phyloP scores from a whole-genome alignment of 2,113 vertebrate genomes.

The Hystrix brachyura region DNA sequence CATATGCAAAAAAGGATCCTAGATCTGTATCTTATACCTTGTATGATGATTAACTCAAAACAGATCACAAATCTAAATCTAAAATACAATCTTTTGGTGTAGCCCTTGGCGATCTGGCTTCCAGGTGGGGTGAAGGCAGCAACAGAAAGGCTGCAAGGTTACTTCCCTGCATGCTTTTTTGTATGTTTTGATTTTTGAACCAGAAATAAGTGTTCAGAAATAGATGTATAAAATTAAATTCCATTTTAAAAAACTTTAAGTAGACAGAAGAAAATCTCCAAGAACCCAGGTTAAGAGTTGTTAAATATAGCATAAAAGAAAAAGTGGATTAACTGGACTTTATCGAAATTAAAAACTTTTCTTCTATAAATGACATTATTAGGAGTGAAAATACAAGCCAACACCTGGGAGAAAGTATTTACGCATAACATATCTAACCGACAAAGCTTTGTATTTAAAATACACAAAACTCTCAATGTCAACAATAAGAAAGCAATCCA shows the following conservation, averaged over 20 bases:
- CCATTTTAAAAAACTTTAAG: background rate
- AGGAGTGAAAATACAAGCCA: slow-evolving; percentile 21
- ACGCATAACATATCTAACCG: background rate
- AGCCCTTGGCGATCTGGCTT: background rate
- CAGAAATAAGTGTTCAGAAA: slow-evolving; percentile 57
- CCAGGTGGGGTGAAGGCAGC: background rate
- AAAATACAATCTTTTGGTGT: background rate
- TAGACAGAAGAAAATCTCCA: slow-evolving; percentile 4
- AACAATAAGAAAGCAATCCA: background rate
- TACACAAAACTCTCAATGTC: slow-evolving; percentile 20
- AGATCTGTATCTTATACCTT: background rate
- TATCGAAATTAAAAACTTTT: slow-evolving; percentile 41
- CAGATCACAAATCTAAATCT: slow-evolving; percentile 36
- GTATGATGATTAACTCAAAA: slow-evolving; percentile 41
- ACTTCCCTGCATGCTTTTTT: background rate
- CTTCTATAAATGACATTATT: slow-evolving; percentile 26
- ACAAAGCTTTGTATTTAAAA: background rate
- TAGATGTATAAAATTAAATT: background rate
- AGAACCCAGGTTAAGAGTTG: slow-evolving; percentile 14
- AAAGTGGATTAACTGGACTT: background rate
- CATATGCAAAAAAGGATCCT: slow-evolving; percentile 28
- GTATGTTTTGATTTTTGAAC: slow-evolving; percentile 31
- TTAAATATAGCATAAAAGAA: background rate
- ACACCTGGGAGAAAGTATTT: background rate
- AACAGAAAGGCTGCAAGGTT: background rate